A percentile compares a stretch with the other conserved stretches of the same genome.
Evolutionary conservation across 2,797 vertebrate genomes (phyloP).

Genomic region (Sternarchorhynchus goeldii): DNA sequence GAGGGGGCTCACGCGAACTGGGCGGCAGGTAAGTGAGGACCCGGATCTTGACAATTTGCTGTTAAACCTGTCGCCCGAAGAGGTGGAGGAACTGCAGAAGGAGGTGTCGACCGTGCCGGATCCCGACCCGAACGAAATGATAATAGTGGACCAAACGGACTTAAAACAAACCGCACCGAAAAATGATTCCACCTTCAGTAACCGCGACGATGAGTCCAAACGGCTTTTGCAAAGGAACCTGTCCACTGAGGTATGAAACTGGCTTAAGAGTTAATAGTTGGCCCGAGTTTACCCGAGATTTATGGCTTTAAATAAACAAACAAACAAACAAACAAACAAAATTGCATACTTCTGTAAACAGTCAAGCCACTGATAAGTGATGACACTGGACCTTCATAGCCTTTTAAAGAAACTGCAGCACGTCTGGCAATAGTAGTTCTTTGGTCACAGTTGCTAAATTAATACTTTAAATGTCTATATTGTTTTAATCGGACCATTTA

Average conservation of each 20-base stretch:
- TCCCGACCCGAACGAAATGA: conserved; percentile 74
- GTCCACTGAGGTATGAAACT: conserved; percentile 52
- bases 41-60: conserved; percentile 93
- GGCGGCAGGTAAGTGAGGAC: conserved; percentile 96
- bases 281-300: no score
- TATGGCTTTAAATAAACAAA: background rate
- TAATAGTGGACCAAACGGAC: conserved; percentile 62
- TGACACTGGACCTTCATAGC: background rate
- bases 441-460: background rate
- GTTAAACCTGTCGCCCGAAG: conserved; percentile 92
- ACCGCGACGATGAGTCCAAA: conserved; percentile 53
- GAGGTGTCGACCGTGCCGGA: conserved; percentile 87
- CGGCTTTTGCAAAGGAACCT: conserved; percentile 44
- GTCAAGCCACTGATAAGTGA: background rate
- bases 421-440: background rate
- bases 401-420: background rate
- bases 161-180: conserved; percentile 49
- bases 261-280: background rate
- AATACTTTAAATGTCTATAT: background rate
- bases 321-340: background rate
- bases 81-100: conserved; percentile 92
- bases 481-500: background rate
- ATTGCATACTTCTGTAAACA: background rate
- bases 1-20: conserved; percentile 84
- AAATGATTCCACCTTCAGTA: conserved; percentile 52